These are phyloP conservation scores for Aleiodes testaceus DNA, from an alignment of 2,888 invertebrate species.

Conservation along the genomic window DNA sequence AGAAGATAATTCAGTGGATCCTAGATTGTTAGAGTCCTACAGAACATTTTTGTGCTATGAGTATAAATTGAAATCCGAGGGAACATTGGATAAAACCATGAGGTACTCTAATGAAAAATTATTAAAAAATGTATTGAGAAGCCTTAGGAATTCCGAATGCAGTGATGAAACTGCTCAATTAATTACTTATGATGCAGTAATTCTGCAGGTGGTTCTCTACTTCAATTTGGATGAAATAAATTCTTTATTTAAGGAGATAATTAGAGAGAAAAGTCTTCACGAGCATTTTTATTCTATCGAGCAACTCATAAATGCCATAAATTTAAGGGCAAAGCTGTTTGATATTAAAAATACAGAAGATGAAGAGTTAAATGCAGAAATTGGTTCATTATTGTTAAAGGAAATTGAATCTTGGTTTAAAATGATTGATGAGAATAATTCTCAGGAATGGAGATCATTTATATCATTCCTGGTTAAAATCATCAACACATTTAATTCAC, in stretches of 20 bases:
- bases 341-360: too few species aligned
- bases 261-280: not conserved
- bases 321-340: not conserved
- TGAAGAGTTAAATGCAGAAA: not conserved
- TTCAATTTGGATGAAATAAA: conserved; percentile 45
- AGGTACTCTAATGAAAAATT: not conserved
- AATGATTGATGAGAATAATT: conserved; percentile 38
- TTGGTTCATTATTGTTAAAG: not conserved
- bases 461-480: conserved; percentile 58
- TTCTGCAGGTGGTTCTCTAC: conserved; percentile 56
- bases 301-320: not conserved
- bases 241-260: not conserved
- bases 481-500: conserved; percentile 46
- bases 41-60: conserved; percentile 57
- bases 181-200: conserved; percentile 58
- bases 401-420: conserved; percentile 34
- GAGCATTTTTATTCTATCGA: not conserved
- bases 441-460: conserved; percentile 54
- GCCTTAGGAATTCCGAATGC: conserved; percentile 1
- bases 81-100: not conserved
- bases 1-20: conserved; percentile 33
- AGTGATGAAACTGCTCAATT: conserved; percentile 40
- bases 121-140: conserved; percentile 9
- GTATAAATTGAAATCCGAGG: conserved; percentile 50
- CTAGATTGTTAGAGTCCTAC: conserved; percentile 52